A percentile compares a stretch with the other conserved stretches of the same genome.
Conservation (phyloP, 2,888 invertebrate species). For the Trichogramma dendrolimi region DNA sequence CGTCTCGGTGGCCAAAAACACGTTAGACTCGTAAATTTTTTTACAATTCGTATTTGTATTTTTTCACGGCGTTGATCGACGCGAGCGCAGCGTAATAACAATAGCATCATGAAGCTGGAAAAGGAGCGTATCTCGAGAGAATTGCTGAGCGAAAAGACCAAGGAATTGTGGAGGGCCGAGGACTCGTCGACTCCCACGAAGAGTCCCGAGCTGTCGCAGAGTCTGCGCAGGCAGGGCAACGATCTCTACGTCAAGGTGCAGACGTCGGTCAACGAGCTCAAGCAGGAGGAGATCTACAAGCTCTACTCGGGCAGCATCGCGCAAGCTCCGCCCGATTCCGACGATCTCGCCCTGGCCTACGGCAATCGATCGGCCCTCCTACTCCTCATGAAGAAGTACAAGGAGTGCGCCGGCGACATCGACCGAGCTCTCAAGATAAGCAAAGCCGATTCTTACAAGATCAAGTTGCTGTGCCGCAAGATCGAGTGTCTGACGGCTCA, state of each 20-base stretch:
- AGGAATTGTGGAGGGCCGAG: no score
- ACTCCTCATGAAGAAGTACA: conserved; percentile 55
- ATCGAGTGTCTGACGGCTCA: not conserved
- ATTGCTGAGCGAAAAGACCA: no score
- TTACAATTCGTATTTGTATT: no score
- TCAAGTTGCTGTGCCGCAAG: conserved; percentile 5
- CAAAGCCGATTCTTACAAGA: not conserved
- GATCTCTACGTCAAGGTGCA: not conserved
- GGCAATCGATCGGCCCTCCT: conserved; percentile 74
- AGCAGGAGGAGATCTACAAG: not conserved
- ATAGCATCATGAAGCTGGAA: no score
- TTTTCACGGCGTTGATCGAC: no score
- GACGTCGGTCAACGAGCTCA: not conserved
- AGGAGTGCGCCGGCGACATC: not conserved
- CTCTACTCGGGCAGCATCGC: not conserved
- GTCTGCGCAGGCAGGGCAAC: not conserved
- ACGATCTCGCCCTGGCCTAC: not conserved
- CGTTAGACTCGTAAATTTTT: no score
- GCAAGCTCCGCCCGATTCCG: not conserved
- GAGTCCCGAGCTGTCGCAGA: no score
- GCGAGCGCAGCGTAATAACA: no score
- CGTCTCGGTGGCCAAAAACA: no score
- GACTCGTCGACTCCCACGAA: no score
- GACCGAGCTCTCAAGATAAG: not conserved
- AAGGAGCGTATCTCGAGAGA: no score